phyloP scores from a whole-genome alignment of 2,888 invertebrate species.

The Ochropacha duplaris region DNA sequence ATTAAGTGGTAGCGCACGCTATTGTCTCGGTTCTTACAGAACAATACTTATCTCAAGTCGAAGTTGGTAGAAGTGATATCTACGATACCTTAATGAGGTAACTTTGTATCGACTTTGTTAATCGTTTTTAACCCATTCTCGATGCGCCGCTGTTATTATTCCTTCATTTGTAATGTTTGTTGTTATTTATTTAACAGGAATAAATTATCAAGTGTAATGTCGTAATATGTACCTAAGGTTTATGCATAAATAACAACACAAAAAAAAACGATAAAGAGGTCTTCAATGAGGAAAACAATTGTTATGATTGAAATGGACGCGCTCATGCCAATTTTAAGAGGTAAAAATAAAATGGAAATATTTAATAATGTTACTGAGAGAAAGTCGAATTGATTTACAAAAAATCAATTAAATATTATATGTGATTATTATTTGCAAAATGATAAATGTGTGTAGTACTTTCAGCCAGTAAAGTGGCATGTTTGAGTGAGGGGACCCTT shows the following conservation, averaged over 20 bases:
- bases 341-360: slow-evolving; percentile 29
- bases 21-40: slow-evolving; percentile 74
- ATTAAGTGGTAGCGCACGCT: slow-evolving; percentile 78
- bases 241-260: slow-evolving; percentile 31
- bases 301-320: slow-evolving; percentile 59
- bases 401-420: neutral
- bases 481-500: slow-evolving; percentile 62
- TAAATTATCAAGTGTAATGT: slow-evolving; percentile 28
- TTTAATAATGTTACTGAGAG: slow-evolving; percentile 34
- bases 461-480: slow-evolving; percentile 53
- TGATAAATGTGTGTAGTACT: slow-evolving; percentile 25
- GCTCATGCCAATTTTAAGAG: slow-evolving; percentile 51
- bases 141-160: slow-evolving; percentile 32
- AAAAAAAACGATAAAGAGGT: slow-evolving; percentile 30
- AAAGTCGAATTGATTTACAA: slow-evolving; percentile 26
- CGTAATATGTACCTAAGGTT: slow-evolving; percentile 27
- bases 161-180: slow-evolving; percentile 26
- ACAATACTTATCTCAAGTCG: slow-evolving; percentile 77
- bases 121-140: slow-evolving; percentile 68
- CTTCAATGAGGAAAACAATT: slow-evolving; percentile 47
- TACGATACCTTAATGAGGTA: slow-evolving; percentile 81
- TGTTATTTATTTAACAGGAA: slow-evolving; percentile 24
- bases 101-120: slow-evolving; percentile 80
- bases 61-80: slow-evolving; percentile 79
- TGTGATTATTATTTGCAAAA: neutral